Evolutionary conservation across 2,113 vertebrate species (phyloP), one percentile per base, ranked within the genome.

Genomic region (Hippocampus zosterae): DNA sequence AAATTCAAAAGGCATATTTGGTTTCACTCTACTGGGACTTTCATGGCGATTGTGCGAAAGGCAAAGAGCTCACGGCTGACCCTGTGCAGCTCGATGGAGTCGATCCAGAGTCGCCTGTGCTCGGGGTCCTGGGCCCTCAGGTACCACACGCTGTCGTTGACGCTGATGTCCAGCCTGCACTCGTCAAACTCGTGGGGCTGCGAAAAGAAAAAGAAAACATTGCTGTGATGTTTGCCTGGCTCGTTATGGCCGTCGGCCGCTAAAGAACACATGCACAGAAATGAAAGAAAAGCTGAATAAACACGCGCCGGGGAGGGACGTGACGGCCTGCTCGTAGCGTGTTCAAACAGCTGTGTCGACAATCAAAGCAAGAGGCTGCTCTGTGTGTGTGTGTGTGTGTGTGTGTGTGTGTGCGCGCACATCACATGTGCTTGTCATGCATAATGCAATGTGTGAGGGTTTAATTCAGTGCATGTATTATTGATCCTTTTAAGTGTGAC

Each of bases 61-160:
- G 61, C 21, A 7, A 23, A 37, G 42, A 19, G 33, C 46, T 70
- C 3, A 0, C 0, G 60, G 62, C 88, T 83, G 88, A 98, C 97
- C 93, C 94, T 95, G 88, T 98, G 96, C 73, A 96, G 94, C 71
- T 98, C 96, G 53, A 99, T 94, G 69, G 94, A 93, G 78, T 98
- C 95, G 69, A 98, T 93, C 97, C 97, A 99, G 48, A 93, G 93
- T 0, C 94, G 94, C 72, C 96, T 92, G 81, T 95, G 97, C 75
- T 97, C 93, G 0, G 94, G 93, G 84, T 98, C 94, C 67, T 96
- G 94, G 65, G 96, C 96, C 68, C 97, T 92, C 23, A 99, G 91
- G 81, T 99, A 98, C 97, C 97, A 99, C 77, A 98, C 93, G 5
- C 95, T 99, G 76, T 99, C 97, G 27, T 98, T 99, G 23, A 99